A percentile compares a stretch with the other conserved stretches of the same genome.
Conservation (phyloP, 2,888 invertebrate genomes). For the Dascillus cervinus region DNA sequence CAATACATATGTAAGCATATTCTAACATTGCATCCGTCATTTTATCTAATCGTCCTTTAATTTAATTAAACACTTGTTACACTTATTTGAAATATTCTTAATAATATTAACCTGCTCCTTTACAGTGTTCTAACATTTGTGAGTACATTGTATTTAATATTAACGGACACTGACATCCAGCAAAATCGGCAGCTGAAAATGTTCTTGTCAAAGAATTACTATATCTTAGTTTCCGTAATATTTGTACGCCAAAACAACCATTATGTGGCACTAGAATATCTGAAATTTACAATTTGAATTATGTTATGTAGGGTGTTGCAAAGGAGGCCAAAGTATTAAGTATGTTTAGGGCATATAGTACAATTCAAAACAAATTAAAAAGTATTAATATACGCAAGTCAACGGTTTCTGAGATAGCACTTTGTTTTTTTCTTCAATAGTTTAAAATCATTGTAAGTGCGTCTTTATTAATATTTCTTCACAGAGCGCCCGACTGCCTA, state of each 20-base stretch:
- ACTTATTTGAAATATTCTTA: constrained; percentile 2
- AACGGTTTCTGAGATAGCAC: too few species aligned
- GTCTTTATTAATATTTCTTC: too few species aligned
- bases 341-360: too few species aligned
- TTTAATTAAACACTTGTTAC: constrained; percentile 1
- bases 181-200: constrained; percentile 48
- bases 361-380: too few species aligned
- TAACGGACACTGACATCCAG: constrained; percentile 50
- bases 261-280: too few species aligned
- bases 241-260: constrained; percentile 3
- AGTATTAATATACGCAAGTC: too few species aligned
- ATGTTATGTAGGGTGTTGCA: too few species aligned
- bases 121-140: constrained; percentile 53
- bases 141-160: constrained; percentile 51
- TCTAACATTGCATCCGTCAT: constrained; percentile 51
- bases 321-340: too few species aligned
- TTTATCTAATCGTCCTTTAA: constrained; percentile 43
- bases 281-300: too few species aligned
- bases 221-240: constrained; percentile 27
- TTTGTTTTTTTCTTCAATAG: too few species aligned
- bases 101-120: constrained; percentile 46
- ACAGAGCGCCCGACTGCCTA: too few species aligned
- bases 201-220: constrained; percentile 30
- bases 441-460: too few species aligned
- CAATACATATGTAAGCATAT: constrained; percentile 51